phyloP scores from a whole-genome alignment of 2,113 vertebrate species.

The Semicossyphus pulcher region DNA sequence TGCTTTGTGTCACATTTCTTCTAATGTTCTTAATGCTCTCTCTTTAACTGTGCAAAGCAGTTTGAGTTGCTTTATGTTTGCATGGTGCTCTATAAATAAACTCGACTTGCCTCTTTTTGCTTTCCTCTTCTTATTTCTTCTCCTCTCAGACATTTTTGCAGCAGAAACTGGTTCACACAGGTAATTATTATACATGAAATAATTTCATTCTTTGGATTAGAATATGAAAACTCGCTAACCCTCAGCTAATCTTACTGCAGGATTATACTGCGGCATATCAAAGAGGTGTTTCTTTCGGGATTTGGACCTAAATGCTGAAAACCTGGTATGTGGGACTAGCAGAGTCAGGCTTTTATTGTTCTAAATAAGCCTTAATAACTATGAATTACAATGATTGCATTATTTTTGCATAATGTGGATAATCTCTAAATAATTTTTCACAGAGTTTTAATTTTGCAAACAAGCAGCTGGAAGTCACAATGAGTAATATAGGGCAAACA shows the following conservation, averaged over 20 bases:
- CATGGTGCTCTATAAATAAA: no score
- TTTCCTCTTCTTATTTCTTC: not conserved
- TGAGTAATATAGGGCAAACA: not conserved
- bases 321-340: not conserved
- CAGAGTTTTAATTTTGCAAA: not conserved
- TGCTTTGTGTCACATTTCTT: no score
- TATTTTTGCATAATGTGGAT: not conserved
- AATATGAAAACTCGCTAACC: not conserved
- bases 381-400: not conserved
- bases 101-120: no score
- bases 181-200: constrained; percentile 36
- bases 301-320: constrained; percentile 31
- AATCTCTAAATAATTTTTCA: not conserved
- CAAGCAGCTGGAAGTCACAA: not conserved
- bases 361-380: constrained; percentile 15
- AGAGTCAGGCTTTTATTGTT: constrained; percentile 17
- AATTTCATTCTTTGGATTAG: constrained; percentile 33
- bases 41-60: no score
- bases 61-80: no score
- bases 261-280: constrained; percentile 38
- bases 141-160: constrained; percentile 8
- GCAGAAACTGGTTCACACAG: not conserved
- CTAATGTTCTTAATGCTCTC: no score
- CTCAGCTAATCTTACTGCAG: constrained; percentile 36
- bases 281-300: constrained; percentile 36